phyloP scores from a whole-genome alignment of 2,888 invertebrate genomes.

The Xylota segnis region DNA sequence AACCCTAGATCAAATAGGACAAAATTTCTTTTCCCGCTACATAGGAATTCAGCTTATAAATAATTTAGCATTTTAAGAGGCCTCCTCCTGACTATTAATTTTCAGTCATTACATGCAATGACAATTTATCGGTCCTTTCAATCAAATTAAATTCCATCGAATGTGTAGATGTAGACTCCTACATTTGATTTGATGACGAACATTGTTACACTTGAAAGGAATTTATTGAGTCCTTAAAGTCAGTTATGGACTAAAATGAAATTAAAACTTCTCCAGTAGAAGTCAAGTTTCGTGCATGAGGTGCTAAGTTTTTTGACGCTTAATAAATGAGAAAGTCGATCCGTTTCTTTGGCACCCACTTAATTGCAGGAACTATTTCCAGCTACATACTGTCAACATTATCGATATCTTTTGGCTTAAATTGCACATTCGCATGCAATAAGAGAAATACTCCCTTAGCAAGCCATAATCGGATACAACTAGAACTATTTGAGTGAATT shows the following conservation, averaged over 20 bases:
- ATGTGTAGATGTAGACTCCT: neutral
- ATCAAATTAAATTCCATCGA: conserved; percentile 21
- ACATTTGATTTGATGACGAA: too few species aligned
- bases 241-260: conserved; percentile 29
- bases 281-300: conserved; percentile 43
- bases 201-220: neutral
- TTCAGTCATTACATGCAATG: conserved; percentile 12
- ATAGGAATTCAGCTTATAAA: conserved; percentile 34
- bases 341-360: conserved; percentile 53
- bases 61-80: conserved; percentile 30
- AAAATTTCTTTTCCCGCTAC: neutral
- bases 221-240: conserved; percentile 17
- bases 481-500: neutral
- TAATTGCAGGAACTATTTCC: conserved; percentile 45
- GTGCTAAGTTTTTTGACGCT: conserved; percentile 43
- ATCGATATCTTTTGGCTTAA: conserved; percentile 44
- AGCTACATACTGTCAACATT: conserved; percentile 50
- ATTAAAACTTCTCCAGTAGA: conserved; percentile 9
- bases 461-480: neutral
- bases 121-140: neutral
- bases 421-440: conserved; percentile 63
- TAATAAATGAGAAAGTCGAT: conserved; percentile 57
- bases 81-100: neutral
- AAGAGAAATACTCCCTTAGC: conserved; percentile 27
- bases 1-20: neutral